These are phyloP conservation scores for Rhombomys opimus DNA, from an alignment of 2,113 vertebrate genomes.

Conservation along the genomic window DNA sequence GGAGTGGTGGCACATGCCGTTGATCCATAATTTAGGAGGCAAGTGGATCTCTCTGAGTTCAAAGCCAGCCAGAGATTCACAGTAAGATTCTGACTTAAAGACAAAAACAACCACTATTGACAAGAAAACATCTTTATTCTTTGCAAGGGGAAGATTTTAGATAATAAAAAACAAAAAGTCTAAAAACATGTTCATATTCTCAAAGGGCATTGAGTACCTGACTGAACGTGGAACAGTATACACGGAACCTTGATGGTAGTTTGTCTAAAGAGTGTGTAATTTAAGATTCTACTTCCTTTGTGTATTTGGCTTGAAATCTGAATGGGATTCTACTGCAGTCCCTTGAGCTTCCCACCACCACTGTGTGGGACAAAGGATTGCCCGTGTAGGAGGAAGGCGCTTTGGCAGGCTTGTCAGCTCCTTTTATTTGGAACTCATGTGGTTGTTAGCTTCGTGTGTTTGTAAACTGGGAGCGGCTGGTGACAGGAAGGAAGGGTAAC, in stretches of 20 bases:
- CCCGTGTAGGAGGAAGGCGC: background rate
- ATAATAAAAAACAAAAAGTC: background rate
- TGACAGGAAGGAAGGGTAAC: background rate
- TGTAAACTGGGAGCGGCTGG: slow-evolving; percentile 22
- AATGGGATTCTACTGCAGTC: slow-evolving; percentile 26
- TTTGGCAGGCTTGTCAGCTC: background rate
- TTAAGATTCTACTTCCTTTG: slow-evolving; percentile 55
- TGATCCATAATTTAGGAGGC: background rate
- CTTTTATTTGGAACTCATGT: background rate
- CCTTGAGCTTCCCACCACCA: background rate
- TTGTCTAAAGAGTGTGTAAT: slow-evolving; percentile 33
- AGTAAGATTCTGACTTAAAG: background rate
- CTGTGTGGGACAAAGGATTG: background rate
- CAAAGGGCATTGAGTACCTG: slow-evolving; percentile 24
- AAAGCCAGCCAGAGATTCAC: background rate
- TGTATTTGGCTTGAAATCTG: slow-evolving; percentile 57
- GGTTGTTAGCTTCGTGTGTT: slow-evolving; percentile 14
- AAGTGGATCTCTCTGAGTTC: background rate
- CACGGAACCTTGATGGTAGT: background rate
- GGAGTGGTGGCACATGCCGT: background rate
- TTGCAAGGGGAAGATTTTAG: slow-evolving; percentile 16
- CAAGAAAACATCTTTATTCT: background rate
- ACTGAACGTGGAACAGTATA: background rate
- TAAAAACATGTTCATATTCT: slow-evolving; percentile 23
- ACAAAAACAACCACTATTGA: background rate